Percentiles rank a stretch among this genome's conserved stretches.
phyloP scores from a whole-genome alignment of 2,888 invertebrate genomes.

The Plagiodera versicolora region DNA sequence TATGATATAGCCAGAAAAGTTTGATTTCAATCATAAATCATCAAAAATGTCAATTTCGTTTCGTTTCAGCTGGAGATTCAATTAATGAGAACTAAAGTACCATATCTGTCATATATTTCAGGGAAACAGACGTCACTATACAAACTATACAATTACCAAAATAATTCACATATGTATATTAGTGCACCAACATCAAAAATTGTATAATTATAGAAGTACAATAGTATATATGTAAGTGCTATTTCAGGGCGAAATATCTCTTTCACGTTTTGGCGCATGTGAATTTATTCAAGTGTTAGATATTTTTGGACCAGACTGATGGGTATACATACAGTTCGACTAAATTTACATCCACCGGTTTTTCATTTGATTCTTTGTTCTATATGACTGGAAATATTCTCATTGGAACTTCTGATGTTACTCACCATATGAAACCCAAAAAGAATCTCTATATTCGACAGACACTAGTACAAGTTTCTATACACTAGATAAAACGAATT shows the following conservation, averaged over 20 bases:
- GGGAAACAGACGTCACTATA: no score
- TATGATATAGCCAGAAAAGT: no score
- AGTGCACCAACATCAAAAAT: no score
- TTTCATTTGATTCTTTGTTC: neutral
- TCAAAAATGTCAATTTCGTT: no score
- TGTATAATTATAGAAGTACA: slow-evolving; percentile 7
- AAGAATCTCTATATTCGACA: neutral
- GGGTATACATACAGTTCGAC: neutral
- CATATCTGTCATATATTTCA: no score
- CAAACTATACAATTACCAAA: no score
- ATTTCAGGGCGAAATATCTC: slow-evolving; percentile 7
- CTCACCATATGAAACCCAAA: neutral
- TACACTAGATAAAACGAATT: neutral
- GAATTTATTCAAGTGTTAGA: neutral
- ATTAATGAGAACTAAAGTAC: no score
- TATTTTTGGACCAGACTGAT: slow-evolving; percentile 9
- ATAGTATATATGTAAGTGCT: slow-evolving; percentile 4
- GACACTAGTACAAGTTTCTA: neutral
- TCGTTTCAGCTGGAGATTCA: no score
- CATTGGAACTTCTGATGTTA: neutral
- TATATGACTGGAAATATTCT: neutral
- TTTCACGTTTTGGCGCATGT: slow-evolving; percentile 8
- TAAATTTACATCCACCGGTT: neutral
- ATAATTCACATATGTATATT: no score
- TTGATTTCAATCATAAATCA: no score